Conservation (phyloP, 2,797 vertebrate genomes). For the Acipenser transmontanus region DNA sequence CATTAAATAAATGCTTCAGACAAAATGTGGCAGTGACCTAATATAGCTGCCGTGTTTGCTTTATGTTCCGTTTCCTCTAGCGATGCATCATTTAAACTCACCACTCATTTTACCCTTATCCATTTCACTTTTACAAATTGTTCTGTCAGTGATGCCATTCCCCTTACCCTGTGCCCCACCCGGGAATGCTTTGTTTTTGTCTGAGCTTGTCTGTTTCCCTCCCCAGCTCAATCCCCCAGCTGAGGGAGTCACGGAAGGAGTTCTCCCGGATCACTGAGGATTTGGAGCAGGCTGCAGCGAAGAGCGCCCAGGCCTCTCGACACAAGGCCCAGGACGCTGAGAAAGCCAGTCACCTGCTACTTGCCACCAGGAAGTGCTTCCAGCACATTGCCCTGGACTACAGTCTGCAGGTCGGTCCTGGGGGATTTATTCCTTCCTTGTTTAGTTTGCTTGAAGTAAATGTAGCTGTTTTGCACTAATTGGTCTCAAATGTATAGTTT, state of each 20-base stretch:
- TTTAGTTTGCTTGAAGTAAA: background rate
- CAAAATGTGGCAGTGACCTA: no score
- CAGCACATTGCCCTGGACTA: constrained; percentile 68
- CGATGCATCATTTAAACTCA: no score
- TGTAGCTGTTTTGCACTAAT: background rate
- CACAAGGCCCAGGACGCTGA: constrained; percentile 47
- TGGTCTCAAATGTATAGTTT: no score
- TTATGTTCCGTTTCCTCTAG: no score
- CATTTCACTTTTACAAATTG: no score
- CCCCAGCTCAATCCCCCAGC: constrained; percentile 51
- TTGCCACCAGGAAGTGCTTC: constrained; percentile 61
- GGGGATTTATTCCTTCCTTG: no score
- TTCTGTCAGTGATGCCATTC: no score
- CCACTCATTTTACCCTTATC: no score
- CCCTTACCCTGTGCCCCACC: no score
- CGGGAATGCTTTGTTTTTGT: no score
- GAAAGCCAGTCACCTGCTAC: constrained; percentile 53
- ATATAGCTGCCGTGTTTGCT: no score
- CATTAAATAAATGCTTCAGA: no score
- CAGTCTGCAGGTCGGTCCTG: constrained; percentile 54
- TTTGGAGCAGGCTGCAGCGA: constrained; percentile 44
- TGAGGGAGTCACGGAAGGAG: constrained; percentile 51
- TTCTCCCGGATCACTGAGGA: constrained; percentile 57
- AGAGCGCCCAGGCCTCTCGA: constrained; percentile 53
- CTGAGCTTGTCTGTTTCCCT: background rate